Base-by-base conservation (phyloP, 2,113 vertebrate species). In the Notechis scutatus region DNA sequence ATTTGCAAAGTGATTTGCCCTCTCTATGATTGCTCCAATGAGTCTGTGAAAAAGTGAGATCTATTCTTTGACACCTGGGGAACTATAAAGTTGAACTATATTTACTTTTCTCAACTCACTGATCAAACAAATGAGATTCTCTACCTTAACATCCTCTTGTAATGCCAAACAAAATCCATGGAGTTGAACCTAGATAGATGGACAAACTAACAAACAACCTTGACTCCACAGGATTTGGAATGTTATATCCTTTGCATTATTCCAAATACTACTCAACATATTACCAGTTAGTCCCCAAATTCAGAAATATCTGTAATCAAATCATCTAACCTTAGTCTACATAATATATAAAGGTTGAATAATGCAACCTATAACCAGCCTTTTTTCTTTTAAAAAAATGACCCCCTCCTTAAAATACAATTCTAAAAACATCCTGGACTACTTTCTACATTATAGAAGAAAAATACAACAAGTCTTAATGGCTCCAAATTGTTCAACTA, bases 401-500 rank as follows among this genome's bases (percentile, higher is more conserved):
- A 54, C 47, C 88, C 88, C 88, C 21, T 81, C n/a, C 87, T 91
- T 81, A 93, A 12, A 92, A 4, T 39, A 90, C 21, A 42, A 18
- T 88, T 42, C 26, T 26, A 95, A 87, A 21, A 56, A 45, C 3
- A 81, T 81, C 85, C 59, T 89, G 29, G 85, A 47, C n/a, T 2
- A 91, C 23, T 86, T 29, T 47, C 21, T 94, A 55, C 3, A 93
- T 45, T 0, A 64, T 0, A 1, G 91, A 96, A 96, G 93, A 64
- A 69, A 10, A 91, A 57, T 4, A 93, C 85, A 92, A 91, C 0
- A 74, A 94, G 42, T 87, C 59, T 55, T 86, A 93, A 55, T 86
- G 42, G 69, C 34, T 87, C 92, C 91, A 89, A 94, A 88, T 92
- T 94, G 92, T 95, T 95, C 93, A 94, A 92, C 90, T 90, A 94